Percentiles rank a stretch among this genome's conserved stretches.
Evolutionary conservation across 2,113 vertebrate species (phyloP).

Genomic region (Steatornis caripensis): DNA sequence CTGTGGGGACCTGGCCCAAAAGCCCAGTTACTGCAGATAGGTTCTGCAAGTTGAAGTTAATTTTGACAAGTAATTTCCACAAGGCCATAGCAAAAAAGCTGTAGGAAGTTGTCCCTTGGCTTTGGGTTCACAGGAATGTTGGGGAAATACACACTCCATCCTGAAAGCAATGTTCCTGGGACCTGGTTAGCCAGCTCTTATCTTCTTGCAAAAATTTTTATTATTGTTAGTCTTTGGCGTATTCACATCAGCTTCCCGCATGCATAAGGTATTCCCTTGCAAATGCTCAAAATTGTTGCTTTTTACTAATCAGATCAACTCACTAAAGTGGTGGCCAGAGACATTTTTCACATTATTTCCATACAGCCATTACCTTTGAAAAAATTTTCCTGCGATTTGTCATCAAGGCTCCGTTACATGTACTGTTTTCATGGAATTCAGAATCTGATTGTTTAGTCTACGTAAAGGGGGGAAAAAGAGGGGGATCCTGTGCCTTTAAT

Average conservation of each 20-base stretch:
- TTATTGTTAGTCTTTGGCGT: constrained; percentile 10
- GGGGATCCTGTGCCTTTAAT: constrained; percentile 72
- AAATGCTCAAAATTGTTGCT: background rate
- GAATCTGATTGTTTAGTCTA: constrained; percentile 76
- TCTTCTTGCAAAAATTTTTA: constrained; percentile 11
- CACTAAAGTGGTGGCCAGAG: background rate
- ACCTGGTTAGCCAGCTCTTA: background rate
- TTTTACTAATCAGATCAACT: background rate
- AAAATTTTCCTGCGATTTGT: background rate
- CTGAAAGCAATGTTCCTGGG: background rate
- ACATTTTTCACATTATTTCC: background rate
- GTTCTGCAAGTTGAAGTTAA: background rate
- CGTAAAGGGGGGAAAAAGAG: background rate
- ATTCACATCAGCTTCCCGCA: constrained; percentile 4
- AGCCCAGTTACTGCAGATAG: background rate
- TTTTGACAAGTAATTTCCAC: background rate
- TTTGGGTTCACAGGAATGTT: background rate
- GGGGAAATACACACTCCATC: background rate
- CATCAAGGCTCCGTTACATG: constrained; percentile 18
- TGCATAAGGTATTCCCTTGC: background rate
- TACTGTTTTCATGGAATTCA: constrained; percentile 57
- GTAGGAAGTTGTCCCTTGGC: background rate
- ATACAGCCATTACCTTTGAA: background rate
- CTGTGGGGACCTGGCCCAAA: background rate
- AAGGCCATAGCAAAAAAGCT: background rate